Conservation (phyloP, 2,113 vertebrate genomes). For the Prolemur simus region DNA sequence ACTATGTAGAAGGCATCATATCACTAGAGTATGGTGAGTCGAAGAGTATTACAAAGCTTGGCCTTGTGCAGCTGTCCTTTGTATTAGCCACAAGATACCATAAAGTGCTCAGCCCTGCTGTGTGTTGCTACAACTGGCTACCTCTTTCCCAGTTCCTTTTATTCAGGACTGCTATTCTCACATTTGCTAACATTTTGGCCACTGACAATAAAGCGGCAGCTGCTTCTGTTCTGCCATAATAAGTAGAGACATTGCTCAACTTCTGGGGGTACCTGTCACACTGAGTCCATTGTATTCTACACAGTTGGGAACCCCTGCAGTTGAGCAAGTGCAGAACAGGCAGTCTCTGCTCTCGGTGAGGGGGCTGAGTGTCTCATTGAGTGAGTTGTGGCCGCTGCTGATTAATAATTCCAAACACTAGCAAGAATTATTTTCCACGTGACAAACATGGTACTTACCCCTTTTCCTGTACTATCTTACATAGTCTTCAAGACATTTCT, state of each 20-base stretch:
- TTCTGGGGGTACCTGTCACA: neutral
- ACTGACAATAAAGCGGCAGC: neutral
- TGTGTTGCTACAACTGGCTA: neutral
- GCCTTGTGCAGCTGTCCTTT: neutral
- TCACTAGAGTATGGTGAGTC: neutral
- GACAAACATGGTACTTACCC: neutral
- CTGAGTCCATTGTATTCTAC: neutral
- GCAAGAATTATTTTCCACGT: neutral
- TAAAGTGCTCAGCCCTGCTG: fast-evolving
- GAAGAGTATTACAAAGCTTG: neutral
- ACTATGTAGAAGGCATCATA: neutral
- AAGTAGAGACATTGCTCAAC: neutral
- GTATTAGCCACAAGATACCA: neutral
- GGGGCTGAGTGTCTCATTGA: neutral
- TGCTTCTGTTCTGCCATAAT: neutral
- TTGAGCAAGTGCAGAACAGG: neutral
- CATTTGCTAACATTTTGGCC: neutral
- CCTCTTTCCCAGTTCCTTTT: neutral
- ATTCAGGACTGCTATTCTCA: neutral
- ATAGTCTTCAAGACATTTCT: neutral
- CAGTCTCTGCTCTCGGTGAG: neutral
- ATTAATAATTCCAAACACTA: neutral
- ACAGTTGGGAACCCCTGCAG: fast-evolving
- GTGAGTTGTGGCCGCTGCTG: neutral
- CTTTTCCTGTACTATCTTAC: neutral